phyloP scores from a whole-genome alignment of 1,140 invertebrate genomes.

The Agrypnia vestita region DNA sequence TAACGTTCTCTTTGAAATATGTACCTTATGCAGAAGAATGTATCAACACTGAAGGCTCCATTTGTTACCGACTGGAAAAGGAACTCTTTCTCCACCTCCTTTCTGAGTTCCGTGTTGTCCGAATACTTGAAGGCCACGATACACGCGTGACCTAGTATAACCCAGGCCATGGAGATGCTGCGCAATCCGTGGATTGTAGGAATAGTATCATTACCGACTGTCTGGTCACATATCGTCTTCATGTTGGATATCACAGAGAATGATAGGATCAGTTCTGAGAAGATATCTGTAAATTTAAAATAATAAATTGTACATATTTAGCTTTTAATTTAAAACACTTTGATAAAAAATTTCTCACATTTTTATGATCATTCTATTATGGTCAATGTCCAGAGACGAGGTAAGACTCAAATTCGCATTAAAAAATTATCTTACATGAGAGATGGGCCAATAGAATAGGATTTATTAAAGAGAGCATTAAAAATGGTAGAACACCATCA shows the following conservation, averaged over 20 bases:
- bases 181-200: conserved; percentile 87
- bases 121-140: conserved; percentile 89
- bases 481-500: no score
- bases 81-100: conserved; percentile 85
- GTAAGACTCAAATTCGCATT: no score
- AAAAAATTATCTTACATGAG: no score
- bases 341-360: no score
- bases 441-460: no score
- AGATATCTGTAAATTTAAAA: conserved; percentile 70
- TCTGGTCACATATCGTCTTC: conserved; percentile 83
- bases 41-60: conserved; percentile 92
- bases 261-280: conserved; percentile 82
- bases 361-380: no score
- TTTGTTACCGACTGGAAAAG: conserved; percentile 89
- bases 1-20: not conserved
- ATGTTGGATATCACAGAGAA: conserved; percentile 85
- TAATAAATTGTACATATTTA: not conserved
- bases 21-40: conserved; percentile 89
- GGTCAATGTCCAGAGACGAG: no score
- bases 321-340: no score
- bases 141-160: conserved; percentile 92
- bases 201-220: conserved; percentile 86
- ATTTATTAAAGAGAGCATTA: no score
- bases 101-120: conserved; percentile 86
- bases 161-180: conserved; percentile 93